Evolutionary conservation across 2,888 invertebrate genomes (phyloP).

Genomic region (Leptinotarsa juncta): DNA sequence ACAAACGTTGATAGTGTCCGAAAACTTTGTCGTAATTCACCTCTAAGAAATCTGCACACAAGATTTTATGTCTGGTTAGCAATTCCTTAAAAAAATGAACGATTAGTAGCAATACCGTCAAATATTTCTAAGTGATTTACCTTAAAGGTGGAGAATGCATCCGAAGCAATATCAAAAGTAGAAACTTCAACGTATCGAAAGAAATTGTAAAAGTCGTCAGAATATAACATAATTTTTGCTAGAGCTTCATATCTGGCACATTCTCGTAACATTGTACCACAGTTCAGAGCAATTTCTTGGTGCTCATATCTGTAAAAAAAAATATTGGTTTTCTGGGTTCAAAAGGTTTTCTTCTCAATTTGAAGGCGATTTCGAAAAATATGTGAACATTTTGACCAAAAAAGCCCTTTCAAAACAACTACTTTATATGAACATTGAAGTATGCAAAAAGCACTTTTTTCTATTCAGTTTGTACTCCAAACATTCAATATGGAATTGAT

Average conservation of each 20-base stretch:
- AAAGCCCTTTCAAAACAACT: no score
- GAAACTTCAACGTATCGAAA: slow-evolving; percentile 99
- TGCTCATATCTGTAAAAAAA: slow-evolving; percentile 86
- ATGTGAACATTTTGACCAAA: no score
- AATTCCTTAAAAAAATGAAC: slow-evolving; percentile 77
- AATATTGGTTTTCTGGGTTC: no score
- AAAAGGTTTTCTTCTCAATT: no score
- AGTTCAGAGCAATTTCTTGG: slow-evolving; percentile 98
- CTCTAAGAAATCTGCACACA: slow-evolving; percentile 99
- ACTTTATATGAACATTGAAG: no score
- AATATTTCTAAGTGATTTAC: slow-evolving; percentile 66
- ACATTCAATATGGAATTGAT: no score
- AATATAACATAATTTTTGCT: slow-evolving; percentile 97
- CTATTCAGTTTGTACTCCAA: no score
- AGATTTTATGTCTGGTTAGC: slow-evolving; percentile 92
- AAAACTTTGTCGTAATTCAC: slow-evolving; percentile 99
- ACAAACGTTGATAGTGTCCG: slow-evolving; percentile 93
- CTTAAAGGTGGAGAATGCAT: slow-evolving; percentile 99
- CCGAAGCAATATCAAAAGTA: slow-evolving; percentile 99
- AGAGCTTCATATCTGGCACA: slow-evolving; percentile 98
- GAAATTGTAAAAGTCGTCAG: slow-evolving; percentile 99
- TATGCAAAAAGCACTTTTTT: no score
- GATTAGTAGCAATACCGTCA: slow-evolving; percentile 18
- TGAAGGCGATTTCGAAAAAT: no score
- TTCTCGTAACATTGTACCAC: slow-evolving; percentile 98